Conservation (phyloP, 2,113 vertebrate genomes). For the Pygoscelis antarcticus region DNA sequence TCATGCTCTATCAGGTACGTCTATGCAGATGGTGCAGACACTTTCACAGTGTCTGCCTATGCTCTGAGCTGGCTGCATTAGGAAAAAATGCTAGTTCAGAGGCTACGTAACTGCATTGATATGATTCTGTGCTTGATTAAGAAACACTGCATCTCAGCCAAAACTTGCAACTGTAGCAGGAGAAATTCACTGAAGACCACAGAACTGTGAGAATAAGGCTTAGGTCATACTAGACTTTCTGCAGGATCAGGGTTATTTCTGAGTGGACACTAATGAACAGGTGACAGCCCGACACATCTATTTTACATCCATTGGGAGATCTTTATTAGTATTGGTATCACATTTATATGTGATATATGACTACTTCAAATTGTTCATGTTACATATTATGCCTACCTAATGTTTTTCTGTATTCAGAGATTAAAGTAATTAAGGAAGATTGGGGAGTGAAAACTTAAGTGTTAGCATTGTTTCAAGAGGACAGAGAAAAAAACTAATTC, state of each 20-base stretch:
- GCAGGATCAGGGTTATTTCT: background rate
- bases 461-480: slow-evolving; percentile 50
- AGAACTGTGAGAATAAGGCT: background rate
- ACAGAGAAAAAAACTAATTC: background rate
- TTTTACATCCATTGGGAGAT: background rate
- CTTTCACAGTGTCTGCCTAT: background rate
- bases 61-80: background rate
- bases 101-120: background rate
- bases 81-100: background rate
- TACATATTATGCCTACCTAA: background rate
- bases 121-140: background rate
- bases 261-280: background rate
- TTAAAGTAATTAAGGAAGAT: background rate
- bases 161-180: background rate
- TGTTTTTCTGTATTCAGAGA: background rate
- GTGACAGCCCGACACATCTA: background rate
- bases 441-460: slow-evolving; percentile 4
- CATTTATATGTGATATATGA: background rate
- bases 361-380: background rate
- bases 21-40: background rate
- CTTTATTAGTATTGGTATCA: background rate
- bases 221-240: background rate
- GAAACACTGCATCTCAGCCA: background rate
- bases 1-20: background rate
- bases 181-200: background rate